These are phyloP conservation scores for Tiliacea aurago DNA, from an alignment of 2,888 invertebrate genomes.

Conservation along the genomic window DNA sequence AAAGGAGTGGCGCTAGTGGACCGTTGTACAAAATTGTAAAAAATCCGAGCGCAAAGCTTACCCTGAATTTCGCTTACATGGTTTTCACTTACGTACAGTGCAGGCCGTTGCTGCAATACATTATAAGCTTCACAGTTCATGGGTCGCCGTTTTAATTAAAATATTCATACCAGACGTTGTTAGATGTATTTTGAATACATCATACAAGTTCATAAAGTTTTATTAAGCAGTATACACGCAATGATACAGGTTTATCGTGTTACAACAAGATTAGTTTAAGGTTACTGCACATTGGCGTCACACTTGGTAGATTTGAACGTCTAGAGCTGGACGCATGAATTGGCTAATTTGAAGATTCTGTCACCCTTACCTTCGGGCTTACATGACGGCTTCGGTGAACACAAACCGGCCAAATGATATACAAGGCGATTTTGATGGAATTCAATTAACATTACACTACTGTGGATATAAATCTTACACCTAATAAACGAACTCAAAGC, in stretches of 20 bases:
- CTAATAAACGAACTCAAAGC: neutral
- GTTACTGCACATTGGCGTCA: conserved; percentile 21
- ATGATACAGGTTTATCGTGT: conserved; percentile 57
- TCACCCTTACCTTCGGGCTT: neutral
- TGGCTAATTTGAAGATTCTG: conserved; percentile 26
- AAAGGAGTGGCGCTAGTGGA: no score
- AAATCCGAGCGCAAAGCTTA: neutral
- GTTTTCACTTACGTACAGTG: conserved; percentile 28
- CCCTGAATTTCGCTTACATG: conserved; percentile 7
- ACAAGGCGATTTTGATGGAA: neutral
- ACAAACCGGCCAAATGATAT: neutral
- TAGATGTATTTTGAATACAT: conserved; percentile 47
- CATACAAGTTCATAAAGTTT: conserved; percentile 54
- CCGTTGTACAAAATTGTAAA: conserved; percentile 10
- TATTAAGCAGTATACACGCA: conserved; percentile 61
- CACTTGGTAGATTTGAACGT: conserved; percentile 36
- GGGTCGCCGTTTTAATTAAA: conserved; percentile 46
- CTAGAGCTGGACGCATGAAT: conserved; percentile 41
- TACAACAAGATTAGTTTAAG: conserved; percentile 49
- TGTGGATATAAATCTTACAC: neutral
- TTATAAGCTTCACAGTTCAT: conserved; percentile 37
- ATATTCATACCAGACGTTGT: conserved; percentile 38
- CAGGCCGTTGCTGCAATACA: conserved; percentile 21
- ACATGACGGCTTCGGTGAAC: neutral
- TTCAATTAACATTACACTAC: neutral